Percentiles rank a stretch among this genome's conserved stretches.
These are phyloP conservation scores for Drosophila pseudotalamancana DNA, from an alignment of 2,888 invertebrate species.

Conservation along the genomic window DNA sequence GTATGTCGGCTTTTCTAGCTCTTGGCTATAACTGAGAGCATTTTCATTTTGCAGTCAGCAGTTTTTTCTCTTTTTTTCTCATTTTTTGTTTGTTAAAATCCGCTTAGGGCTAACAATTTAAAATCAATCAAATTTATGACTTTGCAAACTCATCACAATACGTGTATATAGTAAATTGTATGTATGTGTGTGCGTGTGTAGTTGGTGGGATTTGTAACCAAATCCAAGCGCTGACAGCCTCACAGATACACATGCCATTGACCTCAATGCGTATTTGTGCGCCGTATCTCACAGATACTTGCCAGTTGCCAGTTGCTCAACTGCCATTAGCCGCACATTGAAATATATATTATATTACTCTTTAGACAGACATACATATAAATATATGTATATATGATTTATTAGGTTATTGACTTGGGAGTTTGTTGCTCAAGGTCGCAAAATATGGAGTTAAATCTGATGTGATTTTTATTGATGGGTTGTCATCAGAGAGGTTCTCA, in stretches of 20 bases:
- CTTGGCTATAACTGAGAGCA: slow-evolving; percentile 2
- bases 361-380: neutral
- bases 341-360: slow-evolving; percentile 13
- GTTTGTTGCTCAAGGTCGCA: slow-evolving; percentile 15
- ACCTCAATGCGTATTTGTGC: slow-evolving; percentile 67
- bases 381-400: slow-evolving; percentile 7
- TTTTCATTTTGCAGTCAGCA: slow-evolving; percentile 31
- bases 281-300: slow-evolving; percentile 43
- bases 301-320: slow-evolving; percentile 21
- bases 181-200: neutral
- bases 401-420: slow-evolving; percentile 15
- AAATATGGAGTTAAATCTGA: slow-evolving; percentile 3
- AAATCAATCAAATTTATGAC: slow-evolving; percentile 79
- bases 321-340: slow-evolving; percentile 46
- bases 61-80: neutral
- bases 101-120: slow-evolving; percentile 70
- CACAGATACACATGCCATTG: slow-evolving; percentile 65
- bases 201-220: slow-evolving; percentile 50
- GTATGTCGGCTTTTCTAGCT: slow-evolving; percentile 32
- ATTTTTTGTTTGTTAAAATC: slow-evolving; percentile 45
- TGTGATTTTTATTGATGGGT: neutral
- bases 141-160: slow-evolving; percentile 61
- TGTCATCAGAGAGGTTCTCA: no score
- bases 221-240: slow-evolving; percentile 40
- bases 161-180: neutral